Percentiles rank a stretch among this genome's conserved stretches.
Evolutionary conservation across 1,140 invertebrate genomes (phyloP).

Genomic region (Hermatobates lingyangjiaoensis): DNA sequence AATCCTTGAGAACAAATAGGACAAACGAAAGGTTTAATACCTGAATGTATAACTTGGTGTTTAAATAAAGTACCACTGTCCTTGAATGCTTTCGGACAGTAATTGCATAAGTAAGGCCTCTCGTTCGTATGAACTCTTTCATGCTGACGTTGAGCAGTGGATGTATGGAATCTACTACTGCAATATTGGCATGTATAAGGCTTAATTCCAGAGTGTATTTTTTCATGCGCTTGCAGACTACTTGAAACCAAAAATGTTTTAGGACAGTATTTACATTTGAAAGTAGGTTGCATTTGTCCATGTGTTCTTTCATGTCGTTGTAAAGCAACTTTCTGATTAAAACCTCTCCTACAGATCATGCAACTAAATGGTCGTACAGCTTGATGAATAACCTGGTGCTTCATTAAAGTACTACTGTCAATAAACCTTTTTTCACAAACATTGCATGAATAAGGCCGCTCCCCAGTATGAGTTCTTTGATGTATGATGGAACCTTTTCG

Average conservation of each 20-base stretch:
- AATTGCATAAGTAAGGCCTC: constrained; percentile 38
- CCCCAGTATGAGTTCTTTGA: constrained; percentile 24
- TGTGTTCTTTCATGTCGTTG: constrained; percentile 16
- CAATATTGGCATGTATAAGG: constrained; percentile 16
- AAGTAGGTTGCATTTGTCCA: constrained; percentile 10
- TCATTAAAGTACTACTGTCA: constrained; percentile 16
- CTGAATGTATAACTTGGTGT: constrained; percentile 27
- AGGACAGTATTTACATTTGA: constrained; percentile 14
- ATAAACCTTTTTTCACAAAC: constrained; percentile 29
- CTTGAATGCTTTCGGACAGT: constrained; percentile 47
- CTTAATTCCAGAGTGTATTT: constrained; percentile 17
- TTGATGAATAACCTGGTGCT: constrained; percentile 16
- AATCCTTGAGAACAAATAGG: constrained; percentile 20
- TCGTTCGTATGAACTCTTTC: constrained; percentile 48
- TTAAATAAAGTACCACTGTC: constrained; percentile 32
- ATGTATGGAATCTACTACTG: constrained; percentile 20
- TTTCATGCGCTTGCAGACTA: constrained; percentile 16
- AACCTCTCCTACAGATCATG: constrained; percentile 10
- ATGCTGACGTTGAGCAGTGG: constrained; percentile 38
- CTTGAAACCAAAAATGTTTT: constrained; percentile 14
- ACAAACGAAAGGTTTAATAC: constrained; percentile 21
- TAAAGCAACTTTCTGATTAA: constrained; percentile 16
- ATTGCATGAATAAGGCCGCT: constrained; percentile 24
- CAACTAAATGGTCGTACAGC: constrained; percentile 18
- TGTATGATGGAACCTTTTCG: constrained; percentile 18